Evolutionary conservation across 2,113 vertebrate genomes (phyloP).

Genomic region (Helogale parvula): DNA sequence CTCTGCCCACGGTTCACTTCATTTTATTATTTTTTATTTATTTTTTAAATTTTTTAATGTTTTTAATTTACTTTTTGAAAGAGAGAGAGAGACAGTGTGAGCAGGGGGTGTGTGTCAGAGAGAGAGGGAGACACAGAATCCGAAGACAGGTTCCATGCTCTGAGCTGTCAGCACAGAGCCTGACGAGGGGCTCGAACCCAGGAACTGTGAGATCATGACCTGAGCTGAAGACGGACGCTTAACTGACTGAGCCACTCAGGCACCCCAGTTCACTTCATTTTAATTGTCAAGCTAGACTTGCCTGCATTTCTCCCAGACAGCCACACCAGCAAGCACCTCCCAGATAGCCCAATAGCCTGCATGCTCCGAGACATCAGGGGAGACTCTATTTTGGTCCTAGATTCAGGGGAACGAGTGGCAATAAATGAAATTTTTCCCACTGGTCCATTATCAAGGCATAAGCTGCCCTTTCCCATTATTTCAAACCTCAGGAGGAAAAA

Average conservation of each 20-base stretch:
- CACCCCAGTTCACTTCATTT: neutral
- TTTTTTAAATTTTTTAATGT: too few relatives aligned
- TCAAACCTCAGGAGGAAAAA: neutral
- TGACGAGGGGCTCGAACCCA: too few relatives aligned
- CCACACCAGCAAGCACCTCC: neutral
- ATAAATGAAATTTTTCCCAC: slow-evolving; percentile 7
- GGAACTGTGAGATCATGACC: too few relatives aligned
- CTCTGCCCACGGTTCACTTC: neutral
- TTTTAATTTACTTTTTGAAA: too few relatives aligned
- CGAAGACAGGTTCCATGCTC: too few relatives aligned
- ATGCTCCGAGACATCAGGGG: neutral
- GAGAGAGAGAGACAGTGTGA: too few relatives aligned
- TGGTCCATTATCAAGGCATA: neutral
- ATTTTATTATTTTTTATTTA: neutral
- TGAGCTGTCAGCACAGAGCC: too few relatives aligned
- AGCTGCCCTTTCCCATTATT: slow-evolving; percentile 4
- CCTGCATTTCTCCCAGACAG: neutral
- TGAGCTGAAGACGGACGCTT: too few relatives aligned
- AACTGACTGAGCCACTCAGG: too few relatives aligned
- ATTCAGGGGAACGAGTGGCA: neutral
- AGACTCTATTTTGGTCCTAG: slow-evolving; percentile 12
- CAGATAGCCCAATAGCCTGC: neutral
- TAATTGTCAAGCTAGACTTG: neutral
- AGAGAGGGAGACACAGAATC: too few relatives aligned
- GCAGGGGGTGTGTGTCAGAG: too few relatives aligned